Evolutionary conservation across 2,113 vertebrate species (phyloP).

Genomic region (Isurus oxyrinchus): DNA sequence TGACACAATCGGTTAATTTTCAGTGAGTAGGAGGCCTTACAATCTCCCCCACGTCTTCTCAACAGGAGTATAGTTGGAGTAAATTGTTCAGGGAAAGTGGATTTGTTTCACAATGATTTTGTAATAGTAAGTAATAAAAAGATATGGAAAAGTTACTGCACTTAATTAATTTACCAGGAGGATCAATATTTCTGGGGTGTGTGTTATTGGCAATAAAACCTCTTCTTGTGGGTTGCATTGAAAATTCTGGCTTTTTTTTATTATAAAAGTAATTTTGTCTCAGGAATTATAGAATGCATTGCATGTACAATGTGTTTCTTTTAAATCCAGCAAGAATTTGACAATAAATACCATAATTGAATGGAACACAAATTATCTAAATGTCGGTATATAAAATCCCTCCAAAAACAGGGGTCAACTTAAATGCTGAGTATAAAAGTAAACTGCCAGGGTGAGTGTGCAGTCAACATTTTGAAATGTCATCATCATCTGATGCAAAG

Average conservation of each 20-base stretch:
- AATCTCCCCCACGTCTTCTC: not conserved
- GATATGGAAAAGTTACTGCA: not conserved
- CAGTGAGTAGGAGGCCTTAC: not conserved
- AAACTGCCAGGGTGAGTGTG: too few relatives aligned
- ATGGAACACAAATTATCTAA: not conserved
- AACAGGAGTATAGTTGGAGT: not conserved
- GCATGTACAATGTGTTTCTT: not conserved
- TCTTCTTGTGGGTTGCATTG: not conserved
- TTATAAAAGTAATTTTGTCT: not conserved
- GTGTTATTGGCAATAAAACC: not conserved
- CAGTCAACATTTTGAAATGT: too few relatives aligned
- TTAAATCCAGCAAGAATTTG: too few relatives aligned
- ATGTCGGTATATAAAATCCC: not conserved
- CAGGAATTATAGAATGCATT: not conserved
- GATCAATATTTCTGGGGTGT: not conserved
- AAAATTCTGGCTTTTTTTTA: not conserved
- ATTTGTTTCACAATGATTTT: not conserved
- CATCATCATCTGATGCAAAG: too few relatives aligned
- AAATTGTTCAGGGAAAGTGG: not conserved
- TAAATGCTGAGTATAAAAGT: too few relatives aligned
- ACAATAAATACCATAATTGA: not conserved
- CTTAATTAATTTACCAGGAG: not conserved
- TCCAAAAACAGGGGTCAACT: too few relatives aligned
- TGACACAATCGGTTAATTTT: not conserved
- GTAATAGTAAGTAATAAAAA: not conserved